A percentile compares a stretch with the other conserved stretches of the same genome.
phyloP scores from a whole-genome alignment of 2,113 vertebrate genomes.

The Vanacampus margaritifer region DNA sequence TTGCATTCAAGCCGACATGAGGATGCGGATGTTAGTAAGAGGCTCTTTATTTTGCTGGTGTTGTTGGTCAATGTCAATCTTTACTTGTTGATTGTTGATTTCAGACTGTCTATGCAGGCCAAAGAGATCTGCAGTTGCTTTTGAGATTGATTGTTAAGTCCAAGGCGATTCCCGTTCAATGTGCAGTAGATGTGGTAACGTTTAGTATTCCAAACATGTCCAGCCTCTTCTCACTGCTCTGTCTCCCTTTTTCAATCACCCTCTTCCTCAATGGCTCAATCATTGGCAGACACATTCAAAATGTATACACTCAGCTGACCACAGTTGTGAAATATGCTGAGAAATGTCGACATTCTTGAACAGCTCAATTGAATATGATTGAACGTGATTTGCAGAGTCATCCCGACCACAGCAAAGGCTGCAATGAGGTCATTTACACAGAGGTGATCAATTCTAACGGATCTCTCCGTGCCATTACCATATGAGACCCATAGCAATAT shows the following conservation, averaged over 20 bases:
- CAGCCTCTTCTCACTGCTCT: conserved; percentile 12
- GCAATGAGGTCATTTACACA: conserved; percentile 47
- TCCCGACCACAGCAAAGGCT: conserved; percentile 20
- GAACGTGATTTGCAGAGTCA: conserved; percentile 52
- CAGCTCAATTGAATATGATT: conserved; percentile 28
- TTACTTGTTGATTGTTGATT: conserved; percentile 62
- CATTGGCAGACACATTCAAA: conserved; percentile 31
- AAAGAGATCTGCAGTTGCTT: conserved; percentile 23
- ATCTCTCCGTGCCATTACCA: conserved; percentile 22
- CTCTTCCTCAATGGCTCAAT: conserved; percentile 20
- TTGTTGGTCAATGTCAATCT: conserved; percentile 31
- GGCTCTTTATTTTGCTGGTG: conserved; percentile 32
- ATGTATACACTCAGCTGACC: conserved; percentile 3
- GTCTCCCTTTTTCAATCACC: conserved; percentile 37
- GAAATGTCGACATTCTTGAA: conserved; percentile 17
- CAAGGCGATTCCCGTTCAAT: conserved; percentile 50
- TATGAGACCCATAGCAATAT: conserved; percentile 26
- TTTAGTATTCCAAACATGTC: conserved; percentile 38
- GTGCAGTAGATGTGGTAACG: conserved; percentile 33
- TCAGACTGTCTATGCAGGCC: conserved; percentile 34
- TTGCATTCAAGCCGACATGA: not conserved
- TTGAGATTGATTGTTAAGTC: conserved; percentile 59
- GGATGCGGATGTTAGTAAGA: conserved; percentile 3
- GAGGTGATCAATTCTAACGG: conserved; percentile 33
- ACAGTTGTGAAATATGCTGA: conserved; percentile 29